Conservation (phyloP, 2,797 vertebrate species). For the Eulemur albifrons region DNA sequence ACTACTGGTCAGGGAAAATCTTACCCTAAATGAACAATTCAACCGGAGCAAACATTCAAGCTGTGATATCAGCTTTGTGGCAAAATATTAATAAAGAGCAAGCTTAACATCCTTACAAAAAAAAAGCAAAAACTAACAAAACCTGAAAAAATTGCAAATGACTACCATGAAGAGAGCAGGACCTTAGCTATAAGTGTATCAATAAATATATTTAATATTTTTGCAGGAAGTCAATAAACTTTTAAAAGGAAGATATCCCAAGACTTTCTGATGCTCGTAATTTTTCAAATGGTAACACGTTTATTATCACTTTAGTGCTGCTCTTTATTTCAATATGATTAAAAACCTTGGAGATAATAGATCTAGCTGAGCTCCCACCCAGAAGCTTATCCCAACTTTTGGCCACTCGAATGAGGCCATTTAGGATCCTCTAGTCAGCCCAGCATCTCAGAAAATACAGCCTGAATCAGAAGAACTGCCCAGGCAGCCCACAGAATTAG, state of each 20-base stretch:
- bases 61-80: neutral
- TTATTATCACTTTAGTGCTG: slow-evolving; percentile 61
- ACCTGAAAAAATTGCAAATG: slow-evolving; percentile 14
- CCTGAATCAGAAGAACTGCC: neutral
- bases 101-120: neutral
- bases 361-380: neutral
- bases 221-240: slow-evolving; percentile 68
- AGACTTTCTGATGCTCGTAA: slow-evolving; percentile 77
- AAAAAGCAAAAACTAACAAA: slow-evolving; percentile 23
- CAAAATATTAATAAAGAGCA: neutral
- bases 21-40: neutral
- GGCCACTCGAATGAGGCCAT: neutral
- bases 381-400: neutral
- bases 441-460: neutral
- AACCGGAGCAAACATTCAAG: neutral
- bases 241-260: slow-evolving; percentile 74
- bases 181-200: slow-evolving; percentile 62
- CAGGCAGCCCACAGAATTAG: neutral
- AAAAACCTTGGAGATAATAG: neutral
- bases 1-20: neutral
- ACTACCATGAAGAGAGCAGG: slow-evolving; percentile 69
- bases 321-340: slow-evolving; percentile 64
- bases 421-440: neutral
- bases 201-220: slow-evolving; percentile 72
- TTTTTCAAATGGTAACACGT: slow-evolving; percentile 77